These are phyloP conservation scores for Parasteatoda lunata DNA, from an alignment of 2,888 invertebrate species.

Conservation along the genomic window DNA sequence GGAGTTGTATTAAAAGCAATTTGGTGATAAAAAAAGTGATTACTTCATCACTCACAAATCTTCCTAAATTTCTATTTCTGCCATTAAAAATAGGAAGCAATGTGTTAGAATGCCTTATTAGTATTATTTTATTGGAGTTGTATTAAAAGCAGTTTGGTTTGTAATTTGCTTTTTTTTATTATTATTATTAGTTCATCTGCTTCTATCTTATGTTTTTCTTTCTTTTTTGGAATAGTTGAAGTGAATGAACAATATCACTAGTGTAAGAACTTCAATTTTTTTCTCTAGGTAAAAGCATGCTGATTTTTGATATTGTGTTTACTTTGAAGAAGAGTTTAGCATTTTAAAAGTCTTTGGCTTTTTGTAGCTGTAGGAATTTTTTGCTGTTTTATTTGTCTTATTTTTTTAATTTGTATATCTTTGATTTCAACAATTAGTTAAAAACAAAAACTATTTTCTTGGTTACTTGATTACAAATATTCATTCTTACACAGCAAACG, in stretches of 20 bases:
- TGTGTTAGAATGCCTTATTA: not conserved
- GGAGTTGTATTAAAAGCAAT: not conserved
- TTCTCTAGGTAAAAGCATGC: not conserved
- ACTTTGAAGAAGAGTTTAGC: not conserved
- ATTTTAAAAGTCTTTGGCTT: not conserved
- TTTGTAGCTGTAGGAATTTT: not conserved
- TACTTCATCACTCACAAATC: no score
- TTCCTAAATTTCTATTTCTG: no score
- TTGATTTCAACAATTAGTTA: constrained; percentile 17
- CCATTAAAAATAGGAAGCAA: no score
- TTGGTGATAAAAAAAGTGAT: no score
- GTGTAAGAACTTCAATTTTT: not conserved
- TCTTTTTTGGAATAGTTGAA: constrained; percentile 2
- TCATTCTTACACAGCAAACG: constrained; percentile 66
- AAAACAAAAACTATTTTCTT: constrained; percentile 17
- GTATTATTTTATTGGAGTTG: not conserved
- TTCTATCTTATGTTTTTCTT: not conserved
- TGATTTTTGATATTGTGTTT: not conserved
- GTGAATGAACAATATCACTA: not conserved
- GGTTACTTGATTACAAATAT: constrained; percentile 38
- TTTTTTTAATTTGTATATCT: constrained; percentile 11
- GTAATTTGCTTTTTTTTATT: not conserved
- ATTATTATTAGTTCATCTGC: not conserved
- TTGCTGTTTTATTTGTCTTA: constrained; percentile 8
- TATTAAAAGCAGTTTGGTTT: not conserved